Conservation (phyloP, 2,888 invertebrate species). For the Ormia ochracea region DNA sequence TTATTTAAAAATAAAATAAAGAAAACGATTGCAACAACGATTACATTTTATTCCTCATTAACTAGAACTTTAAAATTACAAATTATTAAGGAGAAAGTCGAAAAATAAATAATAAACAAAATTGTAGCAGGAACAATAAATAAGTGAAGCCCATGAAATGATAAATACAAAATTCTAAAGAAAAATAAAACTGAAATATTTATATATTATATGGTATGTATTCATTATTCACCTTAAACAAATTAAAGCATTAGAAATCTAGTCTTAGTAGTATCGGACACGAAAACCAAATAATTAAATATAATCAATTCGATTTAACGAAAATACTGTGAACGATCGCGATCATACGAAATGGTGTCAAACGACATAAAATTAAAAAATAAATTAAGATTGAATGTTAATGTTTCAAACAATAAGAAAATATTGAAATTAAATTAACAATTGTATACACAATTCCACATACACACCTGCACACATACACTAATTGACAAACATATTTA, state of each 20-base stretch:
- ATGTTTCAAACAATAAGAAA: slow-evolving; percentile 41
- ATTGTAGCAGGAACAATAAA: not conserved
- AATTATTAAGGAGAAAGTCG: too few relatives aligned
- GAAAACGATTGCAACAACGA: too few relatives aligned
- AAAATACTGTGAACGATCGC: not conserved
- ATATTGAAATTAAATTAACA: slow-evolving; percentile 20
- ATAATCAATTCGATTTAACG: too few relatives aligned
- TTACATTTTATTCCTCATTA: too few relatives aligned
- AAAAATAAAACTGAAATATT: not conserved
- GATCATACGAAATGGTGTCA: not conserved
- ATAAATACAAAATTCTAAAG: not conserved
- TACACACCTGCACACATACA: not conserved
- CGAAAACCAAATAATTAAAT: not conserved
- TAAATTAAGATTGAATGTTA: slow-evolving; percentile 37
- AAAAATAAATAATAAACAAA: not conserved
- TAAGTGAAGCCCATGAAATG: not conserved
- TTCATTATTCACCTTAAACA: slow-evolving; percentile 20
- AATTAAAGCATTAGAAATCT: slow-evolving; percentile 12
- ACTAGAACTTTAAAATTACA: too few relatives aligned
- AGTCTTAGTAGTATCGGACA: slow-evolving; percentile 38
- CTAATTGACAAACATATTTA: not conserved
- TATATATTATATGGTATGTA: slow-evolving; percentile 11
- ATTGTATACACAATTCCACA: not conserved
- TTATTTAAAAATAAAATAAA: too few relatives aligned
- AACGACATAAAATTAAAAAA: not conserved